A percentile compares a stretch with the other conserved stretches of the same genome.
phyloP scores from a whole-genome alignment of 2,113 vertebrate genomes.

The Tinamus guttatus region DNA sequence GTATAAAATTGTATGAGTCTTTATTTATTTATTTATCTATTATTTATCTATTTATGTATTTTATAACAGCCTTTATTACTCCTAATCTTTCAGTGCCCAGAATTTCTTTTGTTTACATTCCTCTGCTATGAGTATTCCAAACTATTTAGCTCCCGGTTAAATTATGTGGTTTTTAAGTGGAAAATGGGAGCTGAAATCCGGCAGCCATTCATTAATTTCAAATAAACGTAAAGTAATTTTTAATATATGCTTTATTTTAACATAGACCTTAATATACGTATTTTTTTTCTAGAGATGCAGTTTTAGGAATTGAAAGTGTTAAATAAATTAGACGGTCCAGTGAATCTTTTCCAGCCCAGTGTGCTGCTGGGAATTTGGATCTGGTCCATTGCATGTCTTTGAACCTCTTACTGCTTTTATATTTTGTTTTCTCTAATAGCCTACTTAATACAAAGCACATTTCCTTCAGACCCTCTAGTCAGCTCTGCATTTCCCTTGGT shows the following conservation, averaged over 20 bases:
- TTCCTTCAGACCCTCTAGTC: constrained; percentile 59
- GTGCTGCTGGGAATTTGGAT: constrained; percentile 65
- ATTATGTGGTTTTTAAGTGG: background rate
- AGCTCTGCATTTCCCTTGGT: constrained; percentile 43
- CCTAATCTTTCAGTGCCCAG: background rate
- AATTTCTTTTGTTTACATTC: constrained; percentile 18
- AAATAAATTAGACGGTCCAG: constrained; percentile 43
- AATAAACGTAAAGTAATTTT: background rate
- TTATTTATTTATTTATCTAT: background rate
- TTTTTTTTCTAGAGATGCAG: background rate
- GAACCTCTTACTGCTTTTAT: constrained; percentile 69
- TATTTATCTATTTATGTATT: background rate
- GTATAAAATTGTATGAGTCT: background rate
- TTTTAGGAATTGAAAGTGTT: constrained; percentile 43
- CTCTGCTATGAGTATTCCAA: background rate
- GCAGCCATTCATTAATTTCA: constrained; percentile 9
- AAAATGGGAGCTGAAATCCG: constrained; percentile 26
- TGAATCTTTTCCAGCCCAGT: constrained; percentile 55
- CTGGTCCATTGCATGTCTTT: constrained; percentile 64
- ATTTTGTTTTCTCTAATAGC: constrained; percentile 70
- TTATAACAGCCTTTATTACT: background rate
- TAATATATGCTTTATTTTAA: background rate
- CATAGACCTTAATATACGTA: background rate
- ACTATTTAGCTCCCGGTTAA: background rate
- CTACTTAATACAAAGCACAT: constrained; percentile 72